Conservation (phyloP, 2,888 invertebrate genomes). For the Pegoplata infirma region DNA sequence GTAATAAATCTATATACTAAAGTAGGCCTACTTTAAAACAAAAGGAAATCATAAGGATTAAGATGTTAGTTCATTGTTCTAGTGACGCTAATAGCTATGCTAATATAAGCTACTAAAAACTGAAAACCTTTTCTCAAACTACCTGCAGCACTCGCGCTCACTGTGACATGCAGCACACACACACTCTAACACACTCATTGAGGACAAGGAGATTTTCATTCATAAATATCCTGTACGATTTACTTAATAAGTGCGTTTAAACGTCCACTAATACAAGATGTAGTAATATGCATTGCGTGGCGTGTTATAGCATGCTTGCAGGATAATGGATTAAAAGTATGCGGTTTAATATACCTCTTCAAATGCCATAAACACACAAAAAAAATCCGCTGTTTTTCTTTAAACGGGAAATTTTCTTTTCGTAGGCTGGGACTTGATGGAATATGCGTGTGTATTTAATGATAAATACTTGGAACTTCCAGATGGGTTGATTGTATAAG, state of each 20-base stretch:
- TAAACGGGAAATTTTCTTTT: conserved; percentile 1
- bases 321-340: background rate
- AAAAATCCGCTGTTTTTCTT: conserved; percentile 7
- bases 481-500: background rate
- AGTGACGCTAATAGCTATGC: conserved; percentile 44
- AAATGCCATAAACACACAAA: conserved; percentile 26
- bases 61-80: conserved; percentile 48
- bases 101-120: conserved; percentile 40
- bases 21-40: conserved; percentile 51
- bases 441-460: conserved; percentile 13
- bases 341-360: conserved; percentile 40
- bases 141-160: background rate
- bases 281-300: background rate
- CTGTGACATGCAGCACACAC: background rate
- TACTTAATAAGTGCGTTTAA: conserved; percentile 26
- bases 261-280: background rate
- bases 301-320: background rate
- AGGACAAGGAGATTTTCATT: conserved; percentile 40
- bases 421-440: conserved; percentile 4
- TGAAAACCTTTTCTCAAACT: background rate
- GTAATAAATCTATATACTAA: conserved; percentile 17
- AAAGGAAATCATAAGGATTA: conserved; percentile 54
- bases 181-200: conserved; percentile 6
- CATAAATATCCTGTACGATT: conserved; percentile 35
- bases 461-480: conserved; percentile 53